Base-by-base conservation (phyloP, 2,113 vertebrate genomes). In the Sebastes schlegelii region DNA sequence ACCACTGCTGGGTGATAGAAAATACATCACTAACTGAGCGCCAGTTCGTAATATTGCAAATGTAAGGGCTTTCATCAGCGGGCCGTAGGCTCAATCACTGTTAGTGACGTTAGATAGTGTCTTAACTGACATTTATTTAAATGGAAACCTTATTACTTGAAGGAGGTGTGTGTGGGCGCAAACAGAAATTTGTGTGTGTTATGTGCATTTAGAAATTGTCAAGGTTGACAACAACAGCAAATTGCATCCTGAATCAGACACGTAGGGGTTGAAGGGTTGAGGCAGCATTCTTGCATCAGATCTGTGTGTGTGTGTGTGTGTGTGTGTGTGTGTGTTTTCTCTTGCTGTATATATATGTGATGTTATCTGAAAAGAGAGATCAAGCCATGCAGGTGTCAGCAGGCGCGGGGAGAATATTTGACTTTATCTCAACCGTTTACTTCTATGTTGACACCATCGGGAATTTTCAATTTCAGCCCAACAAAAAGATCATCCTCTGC, bases 341-440 rank as follows among this genome's bases (percentile, higher is more conserved):
- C 45, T 52, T 21, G 8, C 73, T 11, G 14, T 34, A 34, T 74
- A 67, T 80, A 62, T 82, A 74, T 74, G 68, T 69, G 63, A 88
- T 79, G 51, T 74, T 90, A 86, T 88, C 86, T 79, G 48, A 77
- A 83, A 79, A 87, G 61, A 73, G 61, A 79, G 84, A 92, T 90
- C 84, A 81, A 86, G 82, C 74, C 51, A 76, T 49, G 71, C 72
- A 81, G 63, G 79, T 88, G 86, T 91, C 88, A 83, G 83, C 79
- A 79, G 61, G 72, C 70, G 3, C 34, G 55, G 68, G 78, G 45
- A 68, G 66, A 82, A 84, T 83, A 84, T 91, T 83, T 90, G 81
- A 91, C 85, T 85, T 91, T 83, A 93, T 90, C 86, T 83, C 74
- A 69, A 13, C 60, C n/a, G 12, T 79, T 85, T 85, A 79, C 67